Conservation (phyloP, 2,888 invertebrate species). For the Drepanosiphum platanoidis region DNA sequence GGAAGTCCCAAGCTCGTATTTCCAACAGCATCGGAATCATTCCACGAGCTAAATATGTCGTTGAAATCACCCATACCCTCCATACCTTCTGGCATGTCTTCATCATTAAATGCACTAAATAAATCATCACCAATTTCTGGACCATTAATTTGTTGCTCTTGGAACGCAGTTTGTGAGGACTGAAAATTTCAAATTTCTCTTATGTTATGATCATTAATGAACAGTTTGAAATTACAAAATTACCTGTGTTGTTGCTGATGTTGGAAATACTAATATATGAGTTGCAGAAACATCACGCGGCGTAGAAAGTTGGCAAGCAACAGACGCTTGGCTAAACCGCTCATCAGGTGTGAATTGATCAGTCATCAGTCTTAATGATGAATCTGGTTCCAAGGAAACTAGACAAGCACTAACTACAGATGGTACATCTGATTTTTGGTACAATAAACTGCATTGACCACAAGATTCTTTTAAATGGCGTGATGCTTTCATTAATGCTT, state of each 20-base stretch:
- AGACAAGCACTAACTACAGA: conserved; percentile 97
- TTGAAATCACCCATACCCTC: conserved; percentile 79
- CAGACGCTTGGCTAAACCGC: conserved; percentile 85
- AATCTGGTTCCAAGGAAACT: conserved; percentile 93
- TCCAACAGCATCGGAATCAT: conserved; percentile 72
- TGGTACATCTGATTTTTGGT: conserved; percentile 80
- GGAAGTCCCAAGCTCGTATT: conserved; percentile 70
- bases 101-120: conserved; percentile 72
- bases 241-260: conserved; percentile 92
- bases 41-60: conserved; percentile 80
- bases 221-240: conserved; percentile 39
- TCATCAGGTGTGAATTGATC: conserved; percentile 97
- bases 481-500: conserved; percentile 87
- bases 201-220: neutral
- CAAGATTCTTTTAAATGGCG: conserved; percentile 91
- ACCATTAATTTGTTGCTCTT: conserved; percentile 75
- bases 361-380: conserved; percentile 87
- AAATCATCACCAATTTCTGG: conserved; percentile 76
- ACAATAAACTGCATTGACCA: conserved; percentile 84
- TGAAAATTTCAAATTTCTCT: conserved; percentile 65
- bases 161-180: conserved; percentile 79
- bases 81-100: conserved; percentile 70
- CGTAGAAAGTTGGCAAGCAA: conserved; percentile 90
- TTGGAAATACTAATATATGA: conserved; percentile 98
- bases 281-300: conserved; percentile 97